A percentile compares a stretch with the other conserved stretches of the same genome.
These are phyloP conservation scores for Rhinopithecus roxellana DNA, from an alignment of 2,113 vertebrate species.

Conservation along the genomic window DNA sequence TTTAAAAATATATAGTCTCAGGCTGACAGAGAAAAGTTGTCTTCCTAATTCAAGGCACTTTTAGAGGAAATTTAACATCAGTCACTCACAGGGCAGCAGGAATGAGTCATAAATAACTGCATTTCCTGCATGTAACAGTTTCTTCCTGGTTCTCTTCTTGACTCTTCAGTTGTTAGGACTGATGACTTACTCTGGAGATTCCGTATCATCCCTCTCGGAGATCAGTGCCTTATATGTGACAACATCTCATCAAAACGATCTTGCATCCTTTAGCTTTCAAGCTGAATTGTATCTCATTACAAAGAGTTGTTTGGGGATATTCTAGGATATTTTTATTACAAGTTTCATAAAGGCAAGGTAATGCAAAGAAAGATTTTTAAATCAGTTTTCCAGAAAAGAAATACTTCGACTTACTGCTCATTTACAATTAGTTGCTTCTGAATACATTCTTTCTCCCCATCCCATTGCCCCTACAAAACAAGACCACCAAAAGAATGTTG, in stretches of 20 bases:
- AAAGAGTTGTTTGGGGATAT: neutral
- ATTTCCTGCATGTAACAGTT: neutral
- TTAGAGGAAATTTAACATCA: neutral
- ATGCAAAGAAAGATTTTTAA: neutral
- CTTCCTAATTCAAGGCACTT: neutral
- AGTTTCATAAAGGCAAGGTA: neutral
- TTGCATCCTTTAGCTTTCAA: constrained; percentile 16
- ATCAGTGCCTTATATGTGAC: neutral
- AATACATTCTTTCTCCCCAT: neutral
- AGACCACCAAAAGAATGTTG: neutral
- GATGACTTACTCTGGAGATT: neutral
- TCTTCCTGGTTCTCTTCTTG: neutral
- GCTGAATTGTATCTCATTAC: neutral
- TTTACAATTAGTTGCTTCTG: neutral
- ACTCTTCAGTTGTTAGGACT: neutral
- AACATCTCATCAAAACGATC: neutral
- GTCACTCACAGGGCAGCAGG: neutral
- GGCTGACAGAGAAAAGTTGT: constrained; percentile 33
- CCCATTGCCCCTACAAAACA: neutral
- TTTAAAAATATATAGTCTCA: neutral
- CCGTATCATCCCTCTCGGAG: neutral
- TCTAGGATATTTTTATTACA: neutral
- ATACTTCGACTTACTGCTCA: neutral
- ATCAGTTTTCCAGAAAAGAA: constrained; percentile 20
- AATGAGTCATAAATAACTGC: neutral